A percentile compares a stretch with the other conserved stretches of the same genome.
These are phyloP conservation scores for Pangasius krempfi DNA, from an alignment of 2,797 vertebrate genomes.

Conservation along the genomic window DNA sequence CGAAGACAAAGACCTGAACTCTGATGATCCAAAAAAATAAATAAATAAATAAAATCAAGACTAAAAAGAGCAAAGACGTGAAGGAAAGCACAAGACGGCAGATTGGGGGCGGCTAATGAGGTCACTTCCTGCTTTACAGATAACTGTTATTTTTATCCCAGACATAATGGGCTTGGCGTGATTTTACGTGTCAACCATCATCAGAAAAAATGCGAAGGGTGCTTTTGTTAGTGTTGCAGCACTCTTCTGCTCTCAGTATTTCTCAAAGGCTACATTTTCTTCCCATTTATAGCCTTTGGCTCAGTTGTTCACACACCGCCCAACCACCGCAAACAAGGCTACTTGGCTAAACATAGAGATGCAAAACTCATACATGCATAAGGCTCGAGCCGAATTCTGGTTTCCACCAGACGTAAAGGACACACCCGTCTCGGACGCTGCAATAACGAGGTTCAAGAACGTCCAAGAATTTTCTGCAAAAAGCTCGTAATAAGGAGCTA, in stretches of 20 bases:
- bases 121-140: conserved; percentile 45
- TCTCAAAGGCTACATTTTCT: not conserved
- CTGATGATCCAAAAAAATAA: no score
- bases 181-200: not conserved
- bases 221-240: not conserved
- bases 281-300: conserved; percentile 17
- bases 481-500: not conserved
- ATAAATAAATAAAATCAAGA: not conserved
- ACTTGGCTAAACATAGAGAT: not conserved
- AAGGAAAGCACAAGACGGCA: not conserved
- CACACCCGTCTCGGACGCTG: conserved; percentile 1
- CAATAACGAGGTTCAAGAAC: not conserved
- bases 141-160: conserved; percentile 38
- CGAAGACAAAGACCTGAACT: not conserved
- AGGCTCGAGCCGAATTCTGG: not conserved
- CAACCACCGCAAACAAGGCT: not conserved
- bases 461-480: not conserved
- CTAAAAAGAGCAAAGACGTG: not conserved
- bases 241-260: not conserved
- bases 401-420: conserved; percentile 12
- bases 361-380: not conserved
- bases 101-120: not conserved
- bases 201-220: not conserved
- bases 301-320: not conserved
- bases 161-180: conserved; percentile 3